Conservation (phyloP, 2,797 vertebrate genomes). For the Numenius phaeopus region DNA sequence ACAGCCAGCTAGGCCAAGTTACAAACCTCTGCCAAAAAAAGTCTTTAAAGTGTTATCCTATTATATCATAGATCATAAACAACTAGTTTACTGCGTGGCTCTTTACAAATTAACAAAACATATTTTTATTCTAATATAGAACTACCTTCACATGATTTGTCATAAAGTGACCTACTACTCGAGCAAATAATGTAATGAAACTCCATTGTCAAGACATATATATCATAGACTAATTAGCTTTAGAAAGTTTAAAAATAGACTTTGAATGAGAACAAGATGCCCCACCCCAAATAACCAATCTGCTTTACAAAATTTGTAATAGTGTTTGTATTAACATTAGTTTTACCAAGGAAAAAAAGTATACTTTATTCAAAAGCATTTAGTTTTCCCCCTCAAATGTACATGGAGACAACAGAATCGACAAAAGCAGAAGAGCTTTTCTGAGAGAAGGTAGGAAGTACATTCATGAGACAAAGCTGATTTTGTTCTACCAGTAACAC, state of each 20-base stretch:
- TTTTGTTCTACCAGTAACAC: not conserved
- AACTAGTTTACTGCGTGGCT: not conserved
- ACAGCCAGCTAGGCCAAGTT: not conserved
- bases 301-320: not conserved
- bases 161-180: not conserved
- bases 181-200: not conserved
- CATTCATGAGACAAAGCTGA: not conserved
- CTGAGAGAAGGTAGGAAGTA: not conserved
- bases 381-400: not conserved
- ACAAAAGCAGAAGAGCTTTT: not conserved
- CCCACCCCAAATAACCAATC: not conserved
- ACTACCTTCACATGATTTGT: not conserved
- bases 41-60: not conserved
- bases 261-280: not conserved
- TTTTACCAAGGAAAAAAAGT: not conserved
- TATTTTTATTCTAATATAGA: not conserved
- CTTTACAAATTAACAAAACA: not conserved
- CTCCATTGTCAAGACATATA: not conserved
- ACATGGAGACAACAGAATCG: not conserved
- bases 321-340: not conserved
- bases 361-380: not conserved
- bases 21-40: not conserved
- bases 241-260: not conserved
- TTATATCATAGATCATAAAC: not conserved
- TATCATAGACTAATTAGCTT: not conserved